Percentiles rank a stretch among this genome's conserved stretches.
phyloP scores from a whole-genome alignment of 2,113 vertebrate species.

The Hydrolagus affinis region DNA sequence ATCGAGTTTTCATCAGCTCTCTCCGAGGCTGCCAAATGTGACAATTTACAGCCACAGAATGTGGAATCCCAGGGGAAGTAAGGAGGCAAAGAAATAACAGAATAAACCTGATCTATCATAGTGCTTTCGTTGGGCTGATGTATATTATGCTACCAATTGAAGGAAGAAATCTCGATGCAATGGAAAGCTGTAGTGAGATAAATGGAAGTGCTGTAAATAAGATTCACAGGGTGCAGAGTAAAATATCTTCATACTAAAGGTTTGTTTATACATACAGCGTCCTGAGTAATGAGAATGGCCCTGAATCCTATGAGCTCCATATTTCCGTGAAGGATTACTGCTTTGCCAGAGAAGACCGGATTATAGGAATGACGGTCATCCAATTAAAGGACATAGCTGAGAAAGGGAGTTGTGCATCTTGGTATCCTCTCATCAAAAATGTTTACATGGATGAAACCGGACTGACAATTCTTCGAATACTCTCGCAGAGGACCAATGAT shows the following conservation, averaged over 20 bases:
- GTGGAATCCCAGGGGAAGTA: too few relatives aligned
- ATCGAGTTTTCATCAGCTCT: neutral
- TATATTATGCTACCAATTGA: neutral
- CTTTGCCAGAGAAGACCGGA: conserved; percentile 86
- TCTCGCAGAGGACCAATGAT: conserved; percentile 89
- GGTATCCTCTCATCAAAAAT: conserved; percentile 76
- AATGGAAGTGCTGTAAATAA: neutral
- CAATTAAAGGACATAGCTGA: conserved; percentile 74
- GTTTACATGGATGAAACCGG: conserved; percentile 82
- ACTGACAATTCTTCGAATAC: conserved; percentile 90
- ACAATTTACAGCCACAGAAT: neutral
- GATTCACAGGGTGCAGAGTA: neutral
- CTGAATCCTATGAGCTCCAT: conserved; percentile 81
- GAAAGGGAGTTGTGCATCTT: conserved; percentile 61
- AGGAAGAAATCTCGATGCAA: neutral
- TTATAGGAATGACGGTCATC: conserved; percentile 87
- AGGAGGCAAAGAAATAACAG: neutral
- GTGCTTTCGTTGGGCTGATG: neutral
- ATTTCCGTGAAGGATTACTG: conserved; percentile 95
- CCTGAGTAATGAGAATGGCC: conserved; percentile 76
- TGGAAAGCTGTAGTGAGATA: neutral
- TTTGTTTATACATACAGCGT: conserved; percentile 55
- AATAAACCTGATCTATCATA: neutral
- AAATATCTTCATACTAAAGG: neutral
- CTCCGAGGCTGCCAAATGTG: neutral